phyloP scores from a whole-genome alignment of 2,797 vertebrate genomes.

The Sebastes itinus region DNA sequence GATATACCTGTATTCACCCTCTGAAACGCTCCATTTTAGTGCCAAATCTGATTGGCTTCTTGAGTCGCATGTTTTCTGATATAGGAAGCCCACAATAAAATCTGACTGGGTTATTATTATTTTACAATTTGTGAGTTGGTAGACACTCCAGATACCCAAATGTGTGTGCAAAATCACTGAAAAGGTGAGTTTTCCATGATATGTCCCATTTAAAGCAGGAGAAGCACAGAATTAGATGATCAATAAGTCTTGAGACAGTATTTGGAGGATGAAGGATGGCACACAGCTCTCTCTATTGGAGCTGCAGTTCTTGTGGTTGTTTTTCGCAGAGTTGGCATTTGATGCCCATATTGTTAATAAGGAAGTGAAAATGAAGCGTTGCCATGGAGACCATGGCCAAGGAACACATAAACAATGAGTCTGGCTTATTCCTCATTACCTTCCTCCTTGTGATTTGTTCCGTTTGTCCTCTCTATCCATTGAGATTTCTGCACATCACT shows the following conservation, averaged over 20 bases:
- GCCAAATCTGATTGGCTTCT: too few relatives aligned
- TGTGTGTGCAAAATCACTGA: background rate
- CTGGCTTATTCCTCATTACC: conserved; percentile 1
- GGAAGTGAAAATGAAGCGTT: conserved; percentile 69
- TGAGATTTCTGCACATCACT: background rate
- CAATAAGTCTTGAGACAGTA: background rate
- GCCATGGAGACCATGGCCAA: conserved; percentile 36
- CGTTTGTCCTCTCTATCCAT: background rate
- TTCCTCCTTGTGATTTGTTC: background rate
- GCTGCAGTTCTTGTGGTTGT: background rate
- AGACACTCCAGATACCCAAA: background rate
- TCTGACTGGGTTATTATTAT: too few relatives aligned
- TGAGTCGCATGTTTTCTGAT: too few relatives aligned
- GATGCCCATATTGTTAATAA: conserved; percentile 27
- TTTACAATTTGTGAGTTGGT: background rate
- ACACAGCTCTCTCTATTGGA: background rate
- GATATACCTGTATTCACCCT: too few relatives aligned
- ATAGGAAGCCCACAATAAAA: too few relatives aligned
- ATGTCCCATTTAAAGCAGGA: background rate
- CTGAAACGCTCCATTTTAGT: too few relatives aligned
- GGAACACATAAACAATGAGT: conserved; percentile 47
- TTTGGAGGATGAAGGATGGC: background rate
- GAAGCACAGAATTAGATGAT: background rate
- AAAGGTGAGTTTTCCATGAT: too few relatives aligned
- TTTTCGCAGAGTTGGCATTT: conserved; percentile 56